Evolutionary conservation across 2,888 invertebrate genomes (phyloP).

Genomic region (Clitarchus hookeri): DNA sequence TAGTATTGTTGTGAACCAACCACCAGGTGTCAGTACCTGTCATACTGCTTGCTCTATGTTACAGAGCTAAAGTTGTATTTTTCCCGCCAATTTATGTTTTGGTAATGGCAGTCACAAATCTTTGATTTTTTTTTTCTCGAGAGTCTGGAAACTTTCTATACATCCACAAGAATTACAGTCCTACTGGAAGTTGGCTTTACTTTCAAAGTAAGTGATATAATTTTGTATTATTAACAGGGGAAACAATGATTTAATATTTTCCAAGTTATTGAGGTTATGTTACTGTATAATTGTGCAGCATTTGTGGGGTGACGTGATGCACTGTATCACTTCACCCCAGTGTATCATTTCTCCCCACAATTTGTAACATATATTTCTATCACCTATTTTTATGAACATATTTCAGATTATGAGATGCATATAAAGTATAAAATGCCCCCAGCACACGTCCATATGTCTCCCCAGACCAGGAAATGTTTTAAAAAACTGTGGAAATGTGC

Average conservation of each 20-base stretch:
- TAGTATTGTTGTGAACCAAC: too few relatives aligned
- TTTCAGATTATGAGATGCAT: not conserved
- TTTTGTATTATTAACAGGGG: not conserved
- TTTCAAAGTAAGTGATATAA: not conserved
- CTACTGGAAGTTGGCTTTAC: not conserved
- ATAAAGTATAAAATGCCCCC: not conserved
- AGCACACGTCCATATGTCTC: not conserved
- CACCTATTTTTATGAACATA: not conserved
- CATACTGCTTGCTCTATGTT: not conserved
- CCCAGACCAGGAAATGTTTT: not conserved
- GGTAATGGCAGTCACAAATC: not conserved
- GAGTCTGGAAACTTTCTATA: not conserved
- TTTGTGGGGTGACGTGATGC: too few relatives aligned
- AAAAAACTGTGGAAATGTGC: not conserved
- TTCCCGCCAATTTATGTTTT: not conserved
- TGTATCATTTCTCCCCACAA: too few relatives aligned
- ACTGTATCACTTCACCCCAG: conserved; percentile 4
- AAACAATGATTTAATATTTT: not conserved
- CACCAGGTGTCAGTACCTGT: too few relatives aligned
- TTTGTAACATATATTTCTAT: too few relatives aligned
- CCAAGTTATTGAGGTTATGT: not conserved
- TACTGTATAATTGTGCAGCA: not conserved
- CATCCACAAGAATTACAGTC: not conserved
- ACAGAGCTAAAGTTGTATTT: not conserved
- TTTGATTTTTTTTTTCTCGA: not conserved